A percentile compares a stretch with the other conserved stretches of the same genome.
These are phyloP conservation scores for Mirza zaza DNA, from an alignment of 2,113 vertebrate species.

Conservation along the genomic window DNA sequence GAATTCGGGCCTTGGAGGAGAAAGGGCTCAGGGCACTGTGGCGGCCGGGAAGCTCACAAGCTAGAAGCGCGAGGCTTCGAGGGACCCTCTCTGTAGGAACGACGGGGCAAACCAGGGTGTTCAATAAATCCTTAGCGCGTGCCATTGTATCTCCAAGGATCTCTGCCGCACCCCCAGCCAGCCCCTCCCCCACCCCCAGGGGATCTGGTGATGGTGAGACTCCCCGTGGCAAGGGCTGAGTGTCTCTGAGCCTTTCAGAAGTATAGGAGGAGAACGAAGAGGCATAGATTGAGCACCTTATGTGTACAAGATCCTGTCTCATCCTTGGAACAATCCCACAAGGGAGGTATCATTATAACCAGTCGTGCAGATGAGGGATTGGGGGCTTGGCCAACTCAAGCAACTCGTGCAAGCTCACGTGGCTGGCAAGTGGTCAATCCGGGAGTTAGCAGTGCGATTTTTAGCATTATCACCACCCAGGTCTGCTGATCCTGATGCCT, in stretches of 20 bases:
- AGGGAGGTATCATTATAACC: not conserved
- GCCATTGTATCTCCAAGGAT: not conserved
- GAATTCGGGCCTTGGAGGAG: not conserved
- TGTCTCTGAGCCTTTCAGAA: not conserved
- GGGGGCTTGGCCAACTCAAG: not conserved
- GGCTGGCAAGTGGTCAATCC: not conserved
- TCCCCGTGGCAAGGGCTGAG: not conserved
- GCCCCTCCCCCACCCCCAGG: not conserved
- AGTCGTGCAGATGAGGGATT: not conserved
- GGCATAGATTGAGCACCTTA: not conserved
- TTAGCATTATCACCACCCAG: not conserved
- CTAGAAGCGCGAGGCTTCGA: not conserved
- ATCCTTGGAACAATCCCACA: not conserved
- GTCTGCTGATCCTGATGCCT: not conserved
- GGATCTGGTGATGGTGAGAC: not conserved
- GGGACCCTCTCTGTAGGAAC: not conserved
- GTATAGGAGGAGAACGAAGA: not conserved
- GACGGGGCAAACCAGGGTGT: not conserved
- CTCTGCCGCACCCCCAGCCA: not conserved
- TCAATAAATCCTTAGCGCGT: not conserved
- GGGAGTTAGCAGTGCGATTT: not conserved
- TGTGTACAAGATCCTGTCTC: not conserved
- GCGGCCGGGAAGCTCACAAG: not conserved
- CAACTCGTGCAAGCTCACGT: not conserved
- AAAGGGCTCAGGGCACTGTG: not conserved